Evolutionary conservation across 1,140 invertebrate genomes (phyloP), one percentile per base, ranked within the genome.

Genomic region (Agrilus planipennis): DNA sequence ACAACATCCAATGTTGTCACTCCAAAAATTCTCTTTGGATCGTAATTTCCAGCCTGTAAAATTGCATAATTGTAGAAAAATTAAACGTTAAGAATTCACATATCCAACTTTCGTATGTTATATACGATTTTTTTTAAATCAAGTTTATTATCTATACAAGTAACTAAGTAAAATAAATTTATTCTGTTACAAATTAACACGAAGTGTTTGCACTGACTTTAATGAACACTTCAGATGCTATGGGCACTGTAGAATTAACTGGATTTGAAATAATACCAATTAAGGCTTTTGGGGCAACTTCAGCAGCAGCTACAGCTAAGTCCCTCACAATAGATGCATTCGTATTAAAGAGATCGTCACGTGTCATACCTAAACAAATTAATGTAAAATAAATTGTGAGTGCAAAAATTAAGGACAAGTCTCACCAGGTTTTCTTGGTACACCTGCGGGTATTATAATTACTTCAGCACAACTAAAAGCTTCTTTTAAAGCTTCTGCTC

Each of bases 1-100:
- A 99, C 93, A 56, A 97, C 77, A 69, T 99, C 95, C 41, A 99
- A 68, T 10, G 93, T 96, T n/a, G 93, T 93, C 0, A 98, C 89
- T 46, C 94, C 95, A 61, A 99, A 92, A 18, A 99, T 73, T 51
- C 85, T 79, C 22, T 83, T 88, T 3, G 88, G 84, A 65, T 98
- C 90, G 55, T 87, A 93, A 20, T 82, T 81, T 42, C 84, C 82
- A 30, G 79, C 75, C 62, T 71, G 46, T 7, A 50, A 36, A 40
- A 36, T 35, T 37, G 12, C 4, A 14, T 25, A 32, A 38, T 27
- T 27, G 23, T 12, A 27, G 12, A 27, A 7, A 27, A 27, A 27
- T 12, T 27, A 27, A 27, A 12, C 7, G 12, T 27, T 12, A 27
- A 27, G 12, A 27, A 27, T 27, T 7, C 7, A 27, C 7, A 27